Conservation (phyloP, 1,140 invertebrate genomes). For the Trinorchestia longiramus region DNA sequence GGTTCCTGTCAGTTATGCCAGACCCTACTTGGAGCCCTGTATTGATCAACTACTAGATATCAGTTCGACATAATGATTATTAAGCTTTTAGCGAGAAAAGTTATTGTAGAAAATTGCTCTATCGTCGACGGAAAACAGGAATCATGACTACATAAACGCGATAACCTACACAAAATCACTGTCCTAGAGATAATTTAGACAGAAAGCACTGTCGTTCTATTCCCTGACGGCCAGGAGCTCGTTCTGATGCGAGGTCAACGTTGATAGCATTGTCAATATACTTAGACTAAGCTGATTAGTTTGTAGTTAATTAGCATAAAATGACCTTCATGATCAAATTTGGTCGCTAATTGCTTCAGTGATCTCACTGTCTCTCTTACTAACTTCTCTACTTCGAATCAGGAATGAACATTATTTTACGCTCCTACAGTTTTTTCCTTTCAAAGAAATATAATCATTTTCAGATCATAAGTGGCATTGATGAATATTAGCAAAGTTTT, state of each 20-base stretch:
- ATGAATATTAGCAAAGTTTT: background rate
- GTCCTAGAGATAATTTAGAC: background rate
- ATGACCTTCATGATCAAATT: slow-evolving; percentile 36
- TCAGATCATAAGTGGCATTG: background rate
- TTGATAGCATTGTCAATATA: slow-evolving; percentile 39
- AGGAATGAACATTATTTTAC: background rate
- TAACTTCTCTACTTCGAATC: background rate
- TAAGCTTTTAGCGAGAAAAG: background rate
- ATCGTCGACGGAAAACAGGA: background rate
- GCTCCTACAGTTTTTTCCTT: background rate
- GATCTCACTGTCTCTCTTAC: background rate
- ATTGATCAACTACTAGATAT: background rate
- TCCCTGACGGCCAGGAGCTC: background rate
- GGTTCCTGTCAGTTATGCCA: background rate
- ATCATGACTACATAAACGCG: background rate
- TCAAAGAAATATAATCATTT: background rate
- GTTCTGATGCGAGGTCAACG: slow-evolving; percentile 8
- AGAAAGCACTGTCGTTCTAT: background rate
- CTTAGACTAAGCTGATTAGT: slow-evolving; percentile 45
- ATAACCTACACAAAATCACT: background rate
- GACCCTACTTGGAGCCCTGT: background rate
- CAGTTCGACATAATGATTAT: background rate
- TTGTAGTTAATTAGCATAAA: slow-evolving; percentile 40
- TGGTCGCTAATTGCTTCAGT: background rate
- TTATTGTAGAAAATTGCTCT: background rate